A percentile compares a stretch with the other conserved stretches of the same genome.
phyloP scores from a whole-genome alignment of 2,797 vertebrate species.

The Sebastes glaucus region DNA sequence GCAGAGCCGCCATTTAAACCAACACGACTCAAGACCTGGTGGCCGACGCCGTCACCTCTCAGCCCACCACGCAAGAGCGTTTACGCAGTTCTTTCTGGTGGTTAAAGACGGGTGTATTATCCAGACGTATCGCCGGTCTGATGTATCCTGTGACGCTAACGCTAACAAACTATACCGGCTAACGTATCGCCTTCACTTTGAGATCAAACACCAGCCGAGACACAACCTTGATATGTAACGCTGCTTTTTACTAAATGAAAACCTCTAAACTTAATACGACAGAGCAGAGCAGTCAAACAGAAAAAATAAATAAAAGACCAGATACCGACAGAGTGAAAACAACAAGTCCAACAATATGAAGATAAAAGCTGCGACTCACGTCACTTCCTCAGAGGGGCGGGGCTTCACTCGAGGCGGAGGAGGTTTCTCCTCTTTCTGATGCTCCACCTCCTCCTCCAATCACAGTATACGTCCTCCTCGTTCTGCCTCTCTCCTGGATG shows the following conservation, averaged over 20 bases:
- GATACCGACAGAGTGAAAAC: not conserved
- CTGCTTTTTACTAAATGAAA: not conserved
- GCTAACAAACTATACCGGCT: not conserved
- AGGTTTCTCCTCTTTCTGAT: not conserved
- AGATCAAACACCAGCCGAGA: not conserved
- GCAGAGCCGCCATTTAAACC: not conserved
- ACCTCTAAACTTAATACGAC: not conserved
- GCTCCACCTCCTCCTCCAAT: slow-evolving; percentile 51
- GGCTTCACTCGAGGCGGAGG: slow-evolving; percentile 42
- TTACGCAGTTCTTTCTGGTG: not conserved
- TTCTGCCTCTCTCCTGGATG: slow-evolving; percentile 16
- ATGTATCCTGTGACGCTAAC: not conserved
- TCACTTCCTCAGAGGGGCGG: slow-evolving; percentile 64
- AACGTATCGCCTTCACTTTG: too few relatives aligned
- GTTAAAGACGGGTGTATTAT: too few relatives aligned
- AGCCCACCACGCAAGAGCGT: not conserved
- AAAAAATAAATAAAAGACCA: not conserved
- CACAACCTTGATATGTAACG: too few relatives aligned
- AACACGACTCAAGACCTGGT: not conserved
- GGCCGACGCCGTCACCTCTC: not conserved
- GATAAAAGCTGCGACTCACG: slow-evolving; percentile 55
- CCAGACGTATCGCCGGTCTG: too few relatives aligned
- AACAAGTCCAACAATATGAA: not conserved
- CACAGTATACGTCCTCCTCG: not conserved
- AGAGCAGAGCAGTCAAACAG: not conserved